Conservation (phyloP, 2,888 invertebrate species). For the Xanthorhoe designata region DNA sequence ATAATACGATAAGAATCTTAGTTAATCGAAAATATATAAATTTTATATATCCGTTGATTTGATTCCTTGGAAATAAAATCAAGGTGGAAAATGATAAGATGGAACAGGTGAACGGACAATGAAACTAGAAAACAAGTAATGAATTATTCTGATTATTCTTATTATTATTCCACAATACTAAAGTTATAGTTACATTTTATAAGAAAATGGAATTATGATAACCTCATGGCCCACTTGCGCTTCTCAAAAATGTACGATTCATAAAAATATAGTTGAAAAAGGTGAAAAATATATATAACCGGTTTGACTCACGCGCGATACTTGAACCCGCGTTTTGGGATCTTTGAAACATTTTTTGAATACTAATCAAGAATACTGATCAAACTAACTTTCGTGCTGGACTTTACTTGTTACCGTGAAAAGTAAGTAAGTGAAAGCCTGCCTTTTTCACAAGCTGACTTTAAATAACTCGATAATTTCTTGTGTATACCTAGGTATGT, state of each 20-base stretch:
- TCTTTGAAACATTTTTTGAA: conserved; percentile 15
- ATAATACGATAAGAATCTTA: background rate
- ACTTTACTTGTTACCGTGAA: too few species aligned
- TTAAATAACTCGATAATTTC: too few species aligned
- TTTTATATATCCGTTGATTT: background rate
- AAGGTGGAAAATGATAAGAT: background rate
- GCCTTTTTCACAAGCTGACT: too few species aligned
- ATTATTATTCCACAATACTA: background rate
- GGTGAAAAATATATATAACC: conserved; percentile 11
- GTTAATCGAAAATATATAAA: background rate
- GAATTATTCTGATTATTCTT: too few species aligned
- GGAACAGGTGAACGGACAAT: background rate
- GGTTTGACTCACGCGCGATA: conserved; percentile 9
- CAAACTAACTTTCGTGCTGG: too few species aligned
- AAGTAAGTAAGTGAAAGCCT: too few species aligned
- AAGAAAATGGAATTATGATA: too few species aligned
- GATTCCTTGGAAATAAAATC: background rate
- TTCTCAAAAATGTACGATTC: background rate
- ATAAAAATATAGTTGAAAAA: conserved; percentile 7
- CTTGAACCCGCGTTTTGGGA: background rate
- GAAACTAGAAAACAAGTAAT: too few species aligned
- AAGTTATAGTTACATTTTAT: background rate
- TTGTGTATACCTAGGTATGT: too few species aligned
- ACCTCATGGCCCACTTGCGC: conserved; percentile 13
- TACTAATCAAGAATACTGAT: conserved; percentile 6